Evolutionary conservation across 2,888 invertebrate species (phyloP).

Genomic region (Habrosyne pyritoides): DNA sequence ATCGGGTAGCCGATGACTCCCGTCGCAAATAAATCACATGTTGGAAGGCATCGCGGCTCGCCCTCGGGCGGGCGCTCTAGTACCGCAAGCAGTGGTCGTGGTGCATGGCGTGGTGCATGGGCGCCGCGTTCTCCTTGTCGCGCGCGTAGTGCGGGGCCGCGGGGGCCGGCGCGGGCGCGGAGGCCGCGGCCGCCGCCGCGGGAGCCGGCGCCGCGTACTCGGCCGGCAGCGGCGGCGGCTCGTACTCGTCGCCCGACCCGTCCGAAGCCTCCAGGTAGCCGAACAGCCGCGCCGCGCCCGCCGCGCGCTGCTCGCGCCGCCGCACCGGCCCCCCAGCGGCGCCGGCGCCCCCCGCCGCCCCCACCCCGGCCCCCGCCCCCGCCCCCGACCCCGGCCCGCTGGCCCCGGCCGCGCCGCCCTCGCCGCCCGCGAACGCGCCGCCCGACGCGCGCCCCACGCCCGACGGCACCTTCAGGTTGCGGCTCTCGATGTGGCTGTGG

Average conservation of each 20-base stretch:
- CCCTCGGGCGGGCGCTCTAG: constrained; percentile 35
- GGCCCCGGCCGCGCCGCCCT: constrained; percentile 32
- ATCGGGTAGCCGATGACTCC: background rate
- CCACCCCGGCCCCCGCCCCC: constrained; percentile 16
- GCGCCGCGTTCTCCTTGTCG: constrained; percentile 76
- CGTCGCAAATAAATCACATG: constrained; percentile 15
- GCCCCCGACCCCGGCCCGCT: constrained; percentile 27
- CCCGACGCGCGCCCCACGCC: constrained; percentile 64
- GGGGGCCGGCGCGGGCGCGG: constrained; percentile 22
- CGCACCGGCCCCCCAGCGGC: constrained; percentile 48
- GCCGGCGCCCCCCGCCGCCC: constrained; percentile 20
- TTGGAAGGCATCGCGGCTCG: constrained; percentile 14
- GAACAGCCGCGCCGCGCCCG: constrained; percentile 87
- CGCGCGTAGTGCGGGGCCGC: constrained; percentile 56
- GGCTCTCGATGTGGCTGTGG: constrained; percentile 85
- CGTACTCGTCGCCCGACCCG: constrained; percentile 85
- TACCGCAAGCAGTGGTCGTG: constrained; percentile 78
- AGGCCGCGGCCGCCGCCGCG: constrained; percentile 21
- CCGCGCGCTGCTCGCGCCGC: constrained; percentile 51
- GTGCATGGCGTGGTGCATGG: constrained; percentile 66
- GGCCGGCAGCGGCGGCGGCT: constrained; percentile 50
- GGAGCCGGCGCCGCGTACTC: constrained; percentile 45
- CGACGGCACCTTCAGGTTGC: constrained; percentile 82
- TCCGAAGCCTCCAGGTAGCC: constrained; percentile 90
- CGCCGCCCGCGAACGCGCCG: constrained; percentile 37